Percentiles rank a stretch among this genome's conserved stretches.
These are phyloP conservation scores for Microplitis demolitor DNA, from an alignment of 1,140 invertebrate species.

Conservation along the genomic window DNA sequence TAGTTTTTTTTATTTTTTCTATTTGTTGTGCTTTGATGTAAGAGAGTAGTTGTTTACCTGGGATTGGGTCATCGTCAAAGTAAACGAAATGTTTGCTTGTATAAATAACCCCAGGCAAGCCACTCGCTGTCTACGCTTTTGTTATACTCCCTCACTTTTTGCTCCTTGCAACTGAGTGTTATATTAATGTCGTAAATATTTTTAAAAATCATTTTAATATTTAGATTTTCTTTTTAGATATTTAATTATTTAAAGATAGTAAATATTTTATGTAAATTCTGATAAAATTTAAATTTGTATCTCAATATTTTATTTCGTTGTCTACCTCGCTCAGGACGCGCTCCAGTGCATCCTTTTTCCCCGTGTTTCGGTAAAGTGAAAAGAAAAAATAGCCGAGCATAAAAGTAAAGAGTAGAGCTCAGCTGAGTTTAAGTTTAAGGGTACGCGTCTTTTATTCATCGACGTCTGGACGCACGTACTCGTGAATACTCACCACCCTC, in stretches of 20 bases:
- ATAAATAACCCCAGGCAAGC: slow-evolving; percentile 28
- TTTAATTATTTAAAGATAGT: not conserved
- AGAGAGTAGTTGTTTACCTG: slow-evolving; percentile 24
- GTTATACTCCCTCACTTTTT: not conserved
- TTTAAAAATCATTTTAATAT: too few species aligned
- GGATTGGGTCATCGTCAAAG: slow-evolving; percentile 35
- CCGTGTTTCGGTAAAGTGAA: not conserved
- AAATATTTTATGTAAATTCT: too few species aligned
- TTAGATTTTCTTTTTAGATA: not conserved
- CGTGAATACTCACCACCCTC: slow-evolving; percentile 34
- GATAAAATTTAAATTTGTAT: too few species aligned
- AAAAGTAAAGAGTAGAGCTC: not conserved
- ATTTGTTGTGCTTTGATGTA: slow-evolving; percentile 14
- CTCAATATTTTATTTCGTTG: too few species aligned
- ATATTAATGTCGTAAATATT: not conserved
- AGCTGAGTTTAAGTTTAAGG: slow-evolving; percentile 35
- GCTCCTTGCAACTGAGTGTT: not conserved
- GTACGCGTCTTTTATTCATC: slow-evolving; percentile 47
- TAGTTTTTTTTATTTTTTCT: not conserved
- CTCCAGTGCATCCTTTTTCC: not conserved
- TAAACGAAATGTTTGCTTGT: slow-evolving; percentile 34
- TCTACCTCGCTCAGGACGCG: too few species aligned
- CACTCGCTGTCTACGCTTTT: too few species aligned
- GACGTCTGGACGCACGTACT: slow-evolving; percentile 42
- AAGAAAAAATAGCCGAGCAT: not conserved